Percentiles rank a stretch among this genome's conserved stretches.
Conservation (phyloP, 2,888 invertebrate species). For the Gnatocerus cornutus region DNA sequence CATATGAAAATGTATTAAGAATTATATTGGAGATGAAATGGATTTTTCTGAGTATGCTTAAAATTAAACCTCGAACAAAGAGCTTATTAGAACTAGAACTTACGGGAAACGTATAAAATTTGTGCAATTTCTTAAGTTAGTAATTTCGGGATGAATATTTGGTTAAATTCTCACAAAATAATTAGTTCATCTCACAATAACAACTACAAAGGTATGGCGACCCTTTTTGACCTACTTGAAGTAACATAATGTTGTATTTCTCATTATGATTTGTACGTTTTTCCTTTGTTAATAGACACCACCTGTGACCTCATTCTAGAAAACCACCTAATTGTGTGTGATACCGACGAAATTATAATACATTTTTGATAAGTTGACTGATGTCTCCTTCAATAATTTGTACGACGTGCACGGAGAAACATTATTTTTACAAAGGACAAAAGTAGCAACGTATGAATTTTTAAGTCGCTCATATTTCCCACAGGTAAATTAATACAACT, state of each 20-base stretch:
- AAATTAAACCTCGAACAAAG: background rate
- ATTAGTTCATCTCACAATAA: background rate
- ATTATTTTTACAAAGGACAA: conserved; percentile 29
- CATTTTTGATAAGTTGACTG: conserved; percentile 28
- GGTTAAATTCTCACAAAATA: conserved; percentile 6
- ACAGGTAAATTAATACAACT: conserved; percentile 26
- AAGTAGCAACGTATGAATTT: conserved; percentile 18
- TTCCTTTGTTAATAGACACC: conserved; percentile 29
- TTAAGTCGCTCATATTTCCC: conserved; percentile 26
- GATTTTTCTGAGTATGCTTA: background rate
- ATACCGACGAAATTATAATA: conserved; percentile 29
- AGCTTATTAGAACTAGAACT: conserved; percentile 1
- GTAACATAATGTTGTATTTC: background rate
- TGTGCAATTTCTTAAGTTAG: conserved; percentile 2
- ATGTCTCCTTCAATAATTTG: conserved; percentile 35
- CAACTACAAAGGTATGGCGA: conserved; percentile 10
- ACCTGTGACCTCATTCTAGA: conserved; percentile 25
- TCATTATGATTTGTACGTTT: background rate
- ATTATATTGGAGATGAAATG: background rate
- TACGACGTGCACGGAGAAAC: conserved; percentile 3
- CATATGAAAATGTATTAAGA: background rate
- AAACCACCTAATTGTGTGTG: conserved; percentile 31
- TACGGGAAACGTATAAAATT: conserved; percentile 2
- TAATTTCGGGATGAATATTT: conserved; percentile 10
- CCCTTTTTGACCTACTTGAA: conserved; percentile 14